These are phyloP conservation scores for Leptosomus discolor DNA, from an alignment of 2,113 vertebrate genomes.

Conservation along the genomic window DNA sequence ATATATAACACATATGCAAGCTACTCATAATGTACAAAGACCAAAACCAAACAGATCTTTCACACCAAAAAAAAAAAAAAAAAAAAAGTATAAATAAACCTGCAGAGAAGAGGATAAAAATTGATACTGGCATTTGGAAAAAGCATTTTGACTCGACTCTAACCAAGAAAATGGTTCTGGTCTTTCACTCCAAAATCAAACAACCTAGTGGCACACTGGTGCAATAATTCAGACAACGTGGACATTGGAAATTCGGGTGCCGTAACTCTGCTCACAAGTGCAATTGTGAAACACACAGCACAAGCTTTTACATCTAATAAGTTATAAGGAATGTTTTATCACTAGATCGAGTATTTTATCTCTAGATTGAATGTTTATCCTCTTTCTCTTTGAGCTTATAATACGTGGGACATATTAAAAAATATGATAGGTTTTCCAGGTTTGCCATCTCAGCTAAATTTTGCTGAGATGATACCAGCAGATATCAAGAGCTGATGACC, in stretches of 20 bases:
- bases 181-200: background rate
- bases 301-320: background rate
- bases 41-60: constrained; percentile 32
- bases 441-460: background rate
- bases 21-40: background rate
- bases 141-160: background rate
- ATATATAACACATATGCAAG: background rate
- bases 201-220: background rate
- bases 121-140: background rate
- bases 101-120: background rate
- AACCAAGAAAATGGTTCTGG: background rate
- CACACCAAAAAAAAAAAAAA: too few species aligned
- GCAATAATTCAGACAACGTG: background rate
- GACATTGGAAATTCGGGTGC: background rate
- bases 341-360: background rate
- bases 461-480: background rate
- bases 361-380: background rate
- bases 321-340: background rate
- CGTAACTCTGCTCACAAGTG: background rate
- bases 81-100: background rate
- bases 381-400: background rate
- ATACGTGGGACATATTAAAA: background rate
- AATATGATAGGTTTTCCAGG: background rate
- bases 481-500: background rate
- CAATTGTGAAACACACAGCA: background rate